A percentile compares a stretch with the other conserved stretches of the same genome.
phyloP scores from a whole-genome alignment of 2,113 vertebrate species.

The Notiomystis cincta region DNA sequence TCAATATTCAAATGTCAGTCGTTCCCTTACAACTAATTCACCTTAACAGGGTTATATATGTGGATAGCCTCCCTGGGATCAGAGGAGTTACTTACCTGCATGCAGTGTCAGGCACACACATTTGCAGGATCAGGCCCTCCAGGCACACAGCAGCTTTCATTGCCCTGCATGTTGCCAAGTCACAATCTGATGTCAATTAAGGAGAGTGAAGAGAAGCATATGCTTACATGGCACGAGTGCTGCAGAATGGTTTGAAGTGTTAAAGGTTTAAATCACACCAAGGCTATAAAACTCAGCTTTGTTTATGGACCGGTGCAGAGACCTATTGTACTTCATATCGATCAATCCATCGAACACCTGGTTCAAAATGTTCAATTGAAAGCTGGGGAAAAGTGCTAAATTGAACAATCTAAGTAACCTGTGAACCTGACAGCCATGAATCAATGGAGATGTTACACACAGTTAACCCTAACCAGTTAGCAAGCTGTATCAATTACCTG shows the following conservation, averaged over 20 bases:
- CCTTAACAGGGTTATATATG: neutral
- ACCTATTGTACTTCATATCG: constrained; percentile 43
- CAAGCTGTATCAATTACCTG: constrained; percentile 18
- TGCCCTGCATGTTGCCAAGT: neutral
- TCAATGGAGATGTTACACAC: constrained; percentile 14
- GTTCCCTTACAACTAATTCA: neutral
- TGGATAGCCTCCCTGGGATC: neutral
- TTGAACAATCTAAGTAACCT: constrained; percentile 30
- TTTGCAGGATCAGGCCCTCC: neutral
- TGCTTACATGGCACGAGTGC: neutral
- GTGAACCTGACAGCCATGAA: constrained; percentile 14
- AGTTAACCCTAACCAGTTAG: constrained; percentile 46
- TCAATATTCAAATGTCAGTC: neutral
- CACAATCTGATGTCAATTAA: constrained; percentile 37
- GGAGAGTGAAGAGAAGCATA: constrained; percentile 12
- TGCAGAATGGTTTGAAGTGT: neutral
- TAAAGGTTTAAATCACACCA: constrained; percentile 44
- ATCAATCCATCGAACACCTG: constrained; percentile 44
- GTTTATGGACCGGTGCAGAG: constrained; percentile 38
- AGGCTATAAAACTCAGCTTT: constrained; percentile 38
- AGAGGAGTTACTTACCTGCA: neutral
- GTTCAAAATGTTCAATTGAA: constrained; percentile 47
- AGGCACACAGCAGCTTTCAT: neutral
- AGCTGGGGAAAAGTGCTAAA: constrained; percentile 36
- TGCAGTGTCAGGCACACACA: neutral